A percentile compares a stretch with the other conserved stretches of the same genome.
Conservation (phyloP, 2,797 vertebrate genomes). For the Silurus aristotelis region DNA sequence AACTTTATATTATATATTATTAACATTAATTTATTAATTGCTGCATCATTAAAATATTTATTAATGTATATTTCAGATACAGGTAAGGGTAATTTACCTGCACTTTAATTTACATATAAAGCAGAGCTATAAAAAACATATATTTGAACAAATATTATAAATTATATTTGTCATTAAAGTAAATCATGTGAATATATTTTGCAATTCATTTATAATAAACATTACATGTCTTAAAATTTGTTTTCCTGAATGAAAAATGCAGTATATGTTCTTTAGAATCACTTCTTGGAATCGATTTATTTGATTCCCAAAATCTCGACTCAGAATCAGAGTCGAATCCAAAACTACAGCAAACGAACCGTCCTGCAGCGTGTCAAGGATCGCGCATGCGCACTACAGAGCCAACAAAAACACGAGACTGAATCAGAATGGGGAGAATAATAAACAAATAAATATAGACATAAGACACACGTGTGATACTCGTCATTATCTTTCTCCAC, state of each 20-base stretch:
- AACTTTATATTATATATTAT: background rate
- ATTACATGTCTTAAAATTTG: background rate
- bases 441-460: too few relatives aligned
- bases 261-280: background rate
- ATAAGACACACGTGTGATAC: too few relatives aligned
- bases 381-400: slow-evolving; percentile 21
- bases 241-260: background rate
- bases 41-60: background rate
- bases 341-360: background rate
- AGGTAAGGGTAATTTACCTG: background rate
- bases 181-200: background rate
- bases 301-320: background rate
- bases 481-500: too few relatives aligned
- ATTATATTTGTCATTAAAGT: background rate
- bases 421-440: background rate
- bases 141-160: background rate
- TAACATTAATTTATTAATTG: background rate
- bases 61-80: background rate
- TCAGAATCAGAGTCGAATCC: background rate
- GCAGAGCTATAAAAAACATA: background rate
- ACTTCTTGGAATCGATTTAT: background rate
- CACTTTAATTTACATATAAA: background rate
- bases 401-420: background rate
- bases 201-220: background rate
- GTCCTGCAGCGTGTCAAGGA: background rate